Percentiles rank a stretch among this genome's conserved stretches.
These are phyloP conservation scores for Diadegma fenestrale DNA, from an alignment of 2,888 invertebrate species.

Conservation along the genomic window DNA sequence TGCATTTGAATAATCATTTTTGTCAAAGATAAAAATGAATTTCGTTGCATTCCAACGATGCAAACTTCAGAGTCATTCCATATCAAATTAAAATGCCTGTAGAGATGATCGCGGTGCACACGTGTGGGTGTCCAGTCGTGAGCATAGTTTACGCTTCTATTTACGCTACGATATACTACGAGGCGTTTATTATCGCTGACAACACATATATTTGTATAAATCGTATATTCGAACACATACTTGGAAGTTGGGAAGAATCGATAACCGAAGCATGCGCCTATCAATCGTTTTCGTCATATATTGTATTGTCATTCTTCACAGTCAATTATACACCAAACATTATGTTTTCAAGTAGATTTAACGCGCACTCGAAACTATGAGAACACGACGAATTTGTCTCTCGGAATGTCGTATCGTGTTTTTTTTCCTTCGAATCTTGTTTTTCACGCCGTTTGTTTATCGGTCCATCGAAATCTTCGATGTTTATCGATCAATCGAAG, in stretches of 20 bases:
- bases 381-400: not conserved
- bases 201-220: slow-evolving; percentile 23
- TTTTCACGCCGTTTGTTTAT: not conserved
- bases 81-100: slow-evolving; percentile 2
- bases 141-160: slow-evolving; percentile 53
- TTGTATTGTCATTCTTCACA: slow-evolving; percentile 17
- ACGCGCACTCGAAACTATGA: not conserved
- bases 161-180: slow-evolving; percentile 38
- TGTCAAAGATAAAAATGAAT: no score
- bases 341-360: not conserved
- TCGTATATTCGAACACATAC: slow-evolving; percentile 30
- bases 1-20: no score
- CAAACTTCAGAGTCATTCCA: no score
- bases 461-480: not conserved
- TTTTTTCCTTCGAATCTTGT: not conserved
- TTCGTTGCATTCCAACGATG: no score
- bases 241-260: slow-evolving; percentile 67
- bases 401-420: not conserved
- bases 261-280: slow-evolving; percentile 72
- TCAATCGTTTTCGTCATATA: slow-evolving; percentile 38
- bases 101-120: not conserved
- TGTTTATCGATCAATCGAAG: not conserved
- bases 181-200: slow-evolving; percentile 27
- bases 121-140: not conserved
- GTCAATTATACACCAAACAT: slow-evolving; percentile 2